A percentile compares a stretch with the other conserved stretches of the same genome.
Evolutionary conservation across 2,113 vertebrate genomes (phyloP).

Genomic region (Numida meleagris): DNA sequence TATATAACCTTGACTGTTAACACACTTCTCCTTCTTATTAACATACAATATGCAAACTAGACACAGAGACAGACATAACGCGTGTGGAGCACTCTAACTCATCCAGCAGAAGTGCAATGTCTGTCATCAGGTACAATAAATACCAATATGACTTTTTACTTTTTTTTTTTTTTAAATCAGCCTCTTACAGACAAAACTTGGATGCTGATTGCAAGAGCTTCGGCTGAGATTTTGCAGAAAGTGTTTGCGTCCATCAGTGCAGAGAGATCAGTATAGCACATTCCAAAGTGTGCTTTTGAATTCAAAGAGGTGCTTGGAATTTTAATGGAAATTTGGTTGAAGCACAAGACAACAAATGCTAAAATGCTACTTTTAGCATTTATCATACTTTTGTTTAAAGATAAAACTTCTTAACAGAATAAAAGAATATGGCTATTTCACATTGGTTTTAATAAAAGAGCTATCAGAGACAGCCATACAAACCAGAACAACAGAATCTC

Average conservation of each 20-base stretch:
- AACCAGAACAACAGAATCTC: background rate
- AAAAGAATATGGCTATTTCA: background rate
- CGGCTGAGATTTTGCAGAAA: background rate
- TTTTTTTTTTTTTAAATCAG: background rate
- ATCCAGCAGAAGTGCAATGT: background rate
- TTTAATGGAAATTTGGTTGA: constrained; percentile 21
- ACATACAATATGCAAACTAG: background rate
- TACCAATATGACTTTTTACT: background rate
- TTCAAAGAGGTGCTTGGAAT: background rate
- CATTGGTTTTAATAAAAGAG: background rate
- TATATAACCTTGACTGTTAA: background rate
- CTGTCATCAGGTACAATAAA: background rate
- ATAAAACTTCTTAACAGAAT: background rate
- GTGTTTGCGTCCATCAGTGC: background rate
- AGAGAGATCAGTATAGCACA: background rate
- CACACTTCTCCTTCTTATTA: background rate
- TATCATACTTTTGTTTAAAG: background rate
- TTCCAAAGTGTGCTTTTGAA: background rate
- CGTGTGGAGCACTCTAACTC: background rate
- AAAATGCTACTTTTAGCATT: background rate
- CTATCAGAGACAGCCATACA: background rate
- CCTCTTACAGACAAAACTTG: background rate
- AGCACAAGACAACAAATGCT: background rate
- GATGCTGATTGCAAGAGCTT: background rate
- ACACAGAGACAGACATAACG: background rate